Conservation (phyloP, 2,797 vertebrate genomes). For the Pangasius mekongensis region DNA sequence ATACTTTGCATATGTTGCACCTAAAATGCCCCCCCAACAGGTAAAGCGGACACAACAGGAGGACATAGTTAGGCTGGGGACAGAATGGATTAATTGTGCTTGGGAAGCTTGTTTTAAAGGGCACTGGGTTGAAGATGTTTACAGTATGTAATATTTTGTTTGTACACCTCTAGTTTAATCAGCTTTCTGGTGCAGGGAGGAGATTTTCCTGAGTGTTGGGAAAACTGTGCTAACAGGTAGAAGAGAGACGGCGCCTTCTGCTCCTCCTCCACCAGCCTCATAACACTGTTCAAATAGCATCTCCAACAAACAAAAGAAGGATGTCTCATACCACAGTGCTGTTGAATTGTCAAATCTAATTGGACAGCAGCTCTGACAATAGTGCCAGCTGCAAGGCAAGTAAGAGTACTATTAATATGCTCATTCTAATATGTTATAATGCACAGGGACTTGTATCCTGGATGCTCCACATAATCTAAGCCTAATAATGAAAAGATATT, state of each 20-base stretch:
- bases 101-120: constrained; percentile 73
- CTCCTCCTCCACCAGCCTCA: background rate
- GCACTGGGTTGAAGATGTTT: constrained; percentile 78
- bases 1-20: constrained; percentile 44
- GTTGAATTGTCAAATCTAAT: constrained; percentile 3
- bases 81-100: constrained; percentile 67
- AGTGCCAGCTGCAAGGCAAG: background rate
- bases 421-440: background rate
- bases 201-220: constrained; percentile 62
- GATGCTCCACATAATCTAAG: background rate
- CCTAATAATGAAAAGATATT: background rate
- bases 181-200: constrained; percentile 72
- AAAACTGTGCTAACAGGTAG: constrained; percentile 65
- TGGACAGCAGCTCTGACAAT: background rate
- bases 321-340: background rate
- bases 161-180: constrained; percentile 77
- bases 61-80: constrained; percentile 71
- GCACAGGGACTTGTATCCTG: background rate
- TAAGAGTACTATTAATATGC: background rate
- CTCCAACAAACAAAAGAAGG: background rate
- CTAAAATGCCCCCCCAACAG: constrained; percentile 42
- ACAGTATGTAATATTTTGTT: constrained; percentile 80
- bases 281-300: background rate
- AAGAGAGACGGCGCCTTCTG: constrained; percentile 30
- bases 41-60: constrained; percentile 59